A percentile compares a stretch with the other conserved stretches of the same genome.
Conservation (phyloP, 1,140 invertebrate species). For the Drosophila fuyamai region DNA sequence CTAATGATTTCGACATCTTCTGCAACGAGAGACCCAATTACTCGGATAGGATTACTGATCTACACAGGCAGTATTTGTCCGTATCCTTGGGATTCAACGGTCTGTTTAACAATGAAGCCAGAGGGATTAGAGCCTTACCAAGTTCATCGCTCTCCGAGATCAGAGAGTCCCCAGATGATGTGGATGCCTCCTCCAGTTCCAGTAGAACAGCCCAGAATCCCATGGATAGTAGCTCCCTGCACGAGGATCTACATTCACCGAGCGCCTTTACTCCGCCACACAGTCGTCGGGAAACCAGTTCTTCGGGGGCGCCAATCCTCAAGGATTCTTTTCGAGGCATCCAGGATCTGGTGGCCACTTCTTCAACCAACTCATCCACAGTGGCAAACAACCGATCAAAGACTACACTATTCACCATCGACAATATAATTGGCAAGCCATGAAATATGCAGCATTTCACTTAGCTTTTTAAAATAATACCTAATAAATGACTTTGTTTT, state of each 20-base stretch:
- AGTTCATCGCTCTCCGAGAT: constrained; percentile 4
- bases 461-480: neutral
- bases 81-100: constrained; percentile 80
- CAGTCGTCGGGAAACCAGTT: constrained; percentile 17
- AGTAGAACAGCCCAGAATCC: constrained; percentile 23
- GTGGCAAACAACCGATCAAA: constrained; percentile 46
- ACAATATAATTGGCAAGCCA: constrained; percentile 71
- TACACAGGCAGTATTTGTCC: constrained; percentile 80
- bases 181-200: constrained; percentile 55
- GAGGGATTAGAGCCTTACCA: neutral
- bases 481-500: constrained; percentile 2
- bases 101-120: constrained; percentile 62
- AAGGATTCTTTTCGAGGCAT: constrained; percentile 43
- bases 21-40: constrained; percentile 75
- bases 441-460: neutral
- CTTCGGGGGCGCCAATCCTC: neutral
- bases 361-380: constrained; percentile 14
- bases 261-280: constrained; percentile 60
- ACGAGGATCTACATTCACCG: constrained; percentile 70
- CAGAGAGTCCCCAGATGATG: constrained; percentile 32
- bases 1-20: constrained; percentile 68
- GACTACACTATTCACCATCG: constrained; percentile 71
- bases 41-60: constrained; percentile 78
- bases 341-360: constrained; percentile 35
- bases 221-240: constrained; percentile 22